These are phyloP conservation scores for Tetrao urogallus DNA, from an alignment of 2,113 vertebrate genomes.

Conservation along the genomic window DNA sequence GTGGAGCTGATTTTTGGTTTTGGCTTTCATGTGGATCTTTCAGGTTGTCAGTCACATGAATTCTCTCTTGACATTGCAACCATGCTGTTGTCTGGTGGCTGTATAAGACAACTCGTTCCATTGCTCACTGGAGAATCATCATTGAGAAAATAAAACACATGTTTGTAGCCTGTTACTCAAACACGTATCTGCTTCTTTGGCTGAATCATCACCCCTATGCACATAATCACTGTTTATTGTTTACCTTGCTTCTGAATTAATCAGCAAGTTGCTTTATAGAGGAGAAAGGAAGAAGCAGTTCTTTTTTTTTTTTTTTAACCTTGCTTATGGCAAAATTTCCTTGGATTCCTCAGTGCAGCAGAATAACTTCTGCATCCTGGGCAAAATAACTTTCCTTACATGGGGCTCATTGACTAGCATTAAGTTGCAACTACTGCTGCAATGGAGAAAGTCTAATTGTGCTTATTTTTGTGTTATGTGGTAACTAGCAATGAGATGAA, in stretches of 20 bases:
- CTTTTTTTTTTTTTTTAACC: conserved; percentile 2
- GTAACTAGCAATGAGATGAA: background rate
- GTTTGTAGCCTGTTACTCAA: conserved; percentile 53
- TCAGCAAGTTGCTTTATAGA: background rate
- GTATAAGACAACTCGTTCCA: background rate
- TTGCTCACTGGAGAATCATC: conserved; percentile 4
- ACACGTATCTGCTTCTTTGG: conserved; percentile 32
- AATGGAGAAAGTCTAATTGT: background rate
- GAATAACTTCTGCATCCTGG: background rate
- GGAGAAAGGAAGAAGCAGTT: conserved; percentile 27
- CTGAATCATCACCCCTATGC: conserved; percentile 61
- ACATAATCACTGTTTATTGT: conserved; percentile 63
- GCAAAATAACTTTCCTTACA: background rate
- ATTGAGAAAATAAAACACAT: conserved; percentile 38
- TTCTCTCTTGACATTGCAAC: background rate
- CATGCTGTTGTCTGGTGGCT: background rate
- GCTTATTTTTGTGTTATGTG: background rate
- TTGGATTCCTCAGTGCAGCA: background rate
- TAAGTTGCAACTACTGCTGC: background rate
- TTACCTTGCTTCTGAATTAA: conserved; percentile 62
- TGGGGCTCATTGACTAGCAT: background rate
- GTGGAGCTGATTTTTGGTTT: background rate
- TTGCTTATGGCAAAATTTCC: conserved; percentile 35
- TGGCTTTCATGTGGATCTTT: background rate
- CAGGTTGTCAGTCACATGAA: background rate